These are phyloP conservation scores for Apamea anceps DNA, from an alignment of 2,888 invertebrate genomes.

Conservation along the genomic window DNA sequence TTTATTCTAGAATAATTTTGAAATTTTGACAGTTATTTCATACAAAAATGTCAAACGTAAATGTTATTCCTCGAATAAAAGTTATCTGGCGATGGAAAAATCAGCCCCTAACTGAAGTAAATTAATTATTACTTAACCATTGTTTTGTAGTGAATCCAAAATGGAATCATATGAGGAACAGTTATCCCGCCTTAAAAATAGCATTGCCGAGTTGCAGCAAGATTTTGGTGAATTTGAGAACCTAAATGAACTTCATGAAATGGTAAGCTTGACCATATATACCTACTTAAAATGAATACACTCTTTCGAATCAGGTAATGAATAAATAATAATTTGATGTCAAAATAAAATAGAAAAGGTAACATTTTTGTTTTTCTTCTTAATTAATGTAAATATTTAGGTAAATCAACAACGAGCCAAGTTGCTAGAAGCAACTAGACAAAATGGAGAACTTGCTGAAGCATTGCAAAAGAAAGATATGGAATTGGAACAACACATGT, in stretches of 20 bases:
- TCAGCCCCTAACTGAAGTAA: background rate
- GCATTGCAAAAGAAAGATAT: constrained; percentile 77
- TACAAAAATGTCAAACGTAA: too few species aligned
- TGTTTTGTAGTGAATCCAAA: constrained; percentile 78
- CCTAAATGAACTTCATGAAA: constrained; percentile 77
- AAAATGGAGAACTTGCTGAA: constrained; percentile 77
- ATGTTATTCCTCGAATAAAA: too few species aligned
- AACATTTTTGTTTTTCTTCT: background rate
- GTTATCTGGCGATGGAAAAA: too few species aligned
- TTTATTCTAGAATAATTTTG: too few species aligned
- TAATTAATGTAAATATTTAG: constrained; percentile 63
- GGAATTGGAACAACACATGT: constrained; percentile 72
- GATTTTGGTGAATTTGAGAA: constrained; percentile 82
- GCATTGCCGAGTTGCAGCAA: constrained; percentile 79
- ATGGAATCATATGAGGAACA: constrained; percentile 81
- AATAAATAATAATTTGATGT: background rate
- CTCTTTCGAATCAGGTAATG: background rate
- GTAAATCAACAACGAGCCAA: constrained; percentile 78
- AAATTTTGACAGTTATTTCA: too few species aligned
- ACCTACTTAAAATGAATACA: background rate
- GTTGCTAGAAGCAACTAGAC: constrained; percentile 73
- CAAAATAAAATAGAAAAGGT: background rate
- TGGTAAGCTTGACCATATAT: constrained; percentile 69
- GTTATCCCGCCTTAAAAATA: constrained; percentile 76
- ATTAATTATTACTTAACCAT: background rate